A percentile compares a stretch with the other conserved stretches of the same genome.
Conservation (phyloP, 2,113 vertebrate genomes). For the Meriones unguiculatus region DNA sequence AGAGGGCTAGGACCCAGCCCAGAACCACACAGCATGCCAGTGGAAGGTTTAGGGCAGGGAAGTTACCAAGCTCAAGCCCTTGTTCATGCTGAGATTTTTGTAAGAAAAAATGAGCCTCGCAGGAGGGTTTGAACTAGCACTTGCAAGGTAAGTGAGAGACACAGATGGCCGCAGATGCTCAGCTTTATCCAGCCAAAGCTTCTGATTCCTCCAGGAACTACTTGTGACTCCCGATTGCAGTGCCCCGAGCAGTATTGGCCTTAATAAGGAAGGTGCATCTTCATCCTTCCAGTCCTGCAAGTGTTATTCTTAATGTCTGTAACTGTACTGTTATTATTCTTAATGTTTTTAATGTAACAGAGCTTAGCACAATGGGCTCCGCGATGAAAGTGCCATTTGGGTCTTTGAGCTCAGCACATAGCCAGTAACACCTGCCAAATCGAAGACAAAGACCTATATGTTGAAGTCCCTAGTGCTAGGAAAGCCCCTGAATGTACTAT, state of each 20-base stretch:
- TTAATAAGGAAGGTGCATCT: neutral
- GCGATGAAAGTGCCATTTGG: neutral
- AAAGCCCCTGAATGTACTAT: neutral
- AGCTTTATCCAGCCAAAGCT: neutral
- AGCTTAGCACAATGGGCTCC: neutral
- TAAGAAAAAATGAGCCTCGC: neutral
- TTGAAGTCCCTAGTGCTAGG: neutral
- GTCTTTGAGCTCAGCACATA: neutral
- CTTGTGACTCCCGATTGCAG: neutral
- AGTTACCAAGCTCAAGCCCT: too few relatives aligned
- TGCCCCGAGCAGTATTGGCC: neutral
- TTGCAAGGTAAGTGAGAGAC: neutral
- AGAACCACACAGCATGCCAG: neutral
- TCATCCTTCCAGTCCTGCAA: neutral
- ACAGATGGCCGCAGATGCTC: neutral
- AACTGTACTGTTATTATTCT: too few relatives aligned
- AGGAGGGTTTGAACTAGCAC: neutral
- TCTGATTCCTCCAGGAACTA: neutral
- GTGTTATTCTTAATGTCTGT: neutral
- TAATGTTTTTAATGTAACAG: neutral
- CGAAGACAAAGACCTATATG: neutral
- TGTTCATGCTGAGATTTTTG: neutral
- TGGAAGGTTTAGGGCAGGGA: neutral
- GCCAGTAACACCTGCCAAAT: neutral
- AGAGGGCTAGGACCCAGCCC: neutral